These are phyloP conservation scores for Lampropteryx suffumata DNA, from an alignment of 2,888 invertebrate genomes.

Conservation along the genomic window DNA sequence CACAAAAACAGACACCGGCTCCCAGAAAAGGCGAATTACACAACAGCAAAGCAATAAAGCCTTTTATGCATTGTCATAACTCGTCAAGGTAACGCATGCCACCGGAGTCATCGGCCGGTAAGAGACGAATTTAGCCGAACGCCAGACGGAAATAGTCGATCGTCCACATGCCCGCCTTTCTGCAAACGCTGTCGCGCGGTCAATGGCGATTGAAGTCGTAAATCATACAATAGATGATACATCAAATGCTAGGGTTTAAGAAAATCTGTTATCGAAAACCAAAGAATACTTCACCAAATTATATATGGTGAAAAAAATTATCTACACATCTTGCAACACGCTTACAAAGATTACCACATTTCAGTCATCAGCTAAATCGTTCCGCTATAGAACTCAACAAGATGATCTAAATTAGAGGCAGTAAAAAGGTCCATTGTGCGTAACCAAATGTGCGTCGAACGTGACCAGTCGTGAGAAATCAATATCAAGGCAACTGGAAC, in stretches of 20 bases:
- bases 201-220: slow-evolving; percentile 48
- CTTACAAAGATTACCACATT: slow-evolving; percentile 16
- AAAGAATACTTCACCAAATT: too few relatives aligned
- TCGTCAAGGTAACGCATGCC: slow-evolving; percentile 72
- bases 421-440: slow-evolving; percentile 42
- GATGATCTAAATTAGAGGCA: slow-evolving; percentile 36
- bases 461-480: slow-evolving; percentile 50
- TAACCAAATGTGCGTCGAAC: slow-evolving; percentile 38
- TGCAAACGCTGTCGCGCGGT: slow-evolving; percentile 61
- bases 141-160: slow-evolving; percentile 74
- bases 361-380: slow-evolving; percentile 23
- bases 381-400: slow-evolving; percentile 25
- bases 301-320: too few relatives aligned
- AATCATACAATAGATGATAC: slow-evolving; percentile 12
- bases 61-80: slow-evolving; percentile 45
- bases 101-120: slow-evolving; percentile 76
- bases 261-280: too few relatives aligned
- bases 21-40: slow-evolving; percentile 21
- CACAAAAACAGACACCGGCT: slow-evolving; percentile 19
- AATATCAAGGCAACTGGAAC: slow-evolving; percentile 43
- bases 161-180: slow-evolving; percentile 68
- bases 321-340: slow-evolving; percentile 1
- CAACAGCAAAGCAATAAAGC: slow-evolving; percentile 42
- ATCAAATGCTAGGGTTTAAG: too few relatives aligned
- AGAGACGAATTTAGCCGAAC: slow-evolving; percentile 74